Percentiles rank a stretch among this genome's conserved stretches.
Conservation (phyloP, 2,113 vertebrate genomes). For the Myrmophylax atrothorax region DNA sequence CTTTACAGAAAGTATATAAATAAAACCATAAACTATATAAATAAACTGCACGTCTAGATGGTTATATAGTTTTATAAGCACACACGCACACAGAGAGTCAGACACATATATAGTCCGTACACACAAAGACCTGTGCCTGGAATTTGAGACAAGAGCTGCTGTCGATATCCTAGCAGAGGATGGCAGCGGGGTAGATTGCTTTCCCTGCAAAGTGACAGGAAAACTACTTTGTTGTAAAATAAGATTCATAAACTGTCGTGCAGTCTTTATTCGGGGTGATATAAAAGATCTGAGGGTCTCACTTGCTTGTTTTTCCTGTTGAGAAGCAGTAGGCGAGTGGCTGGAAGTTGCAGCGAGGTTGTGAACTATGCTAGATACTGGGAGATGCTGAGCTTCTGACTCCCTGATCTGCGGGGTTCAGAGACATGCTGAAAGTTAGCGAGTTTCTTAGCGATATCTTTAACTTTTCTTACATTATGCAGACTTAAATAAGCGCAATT, state of each 20-base stretch:
- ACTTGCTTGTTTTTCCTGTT: slow-evolving; percentile 5
- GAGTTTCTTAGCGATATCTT: slow-evolving; percentile 52
- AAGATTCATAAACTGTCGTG: not conserved
- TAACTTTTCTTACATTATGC: slow-evolving; percentile 68
- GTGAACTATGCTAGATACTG: not conserved
- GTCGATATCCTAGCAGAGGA: not conserved
- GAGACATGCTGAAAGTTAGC: slow-evolving; percentile 10
- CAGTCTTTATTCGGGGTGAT: not conserved
- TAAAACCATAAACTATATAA: slow-evolving; percentile 20
- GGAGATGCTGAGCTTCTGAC: not conserved
- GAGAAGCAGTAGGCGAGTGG: not conserved
- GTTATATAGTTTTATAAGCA: not conserved
- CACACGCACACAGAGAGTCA: not conserved
- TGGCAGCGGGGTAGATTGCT: not conserved
- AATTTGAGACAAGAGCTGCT: not conserved
- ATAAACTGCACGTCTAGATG: not conserved
- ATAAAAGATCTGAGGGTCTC: not conserved
- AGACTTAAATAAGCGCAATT: slow-evolving; percentile 78
- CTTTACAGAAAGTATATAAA: slow-evolving; percentile 2
- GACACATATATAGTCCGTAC: not conserved
- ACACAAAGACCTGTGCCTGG: slow-evolving; percentile 57
- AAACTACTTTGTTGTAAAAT: not conserved
- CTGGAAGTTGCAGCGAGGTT: not conserved
- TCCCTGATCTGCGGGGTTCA: slow-evolving; percentile 7
- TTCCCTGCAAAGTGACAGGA: not conserved